Base-by-base conservation (phyloP, 2,113 vertebrate genomes). In the Centropus unirufus region DNA sequence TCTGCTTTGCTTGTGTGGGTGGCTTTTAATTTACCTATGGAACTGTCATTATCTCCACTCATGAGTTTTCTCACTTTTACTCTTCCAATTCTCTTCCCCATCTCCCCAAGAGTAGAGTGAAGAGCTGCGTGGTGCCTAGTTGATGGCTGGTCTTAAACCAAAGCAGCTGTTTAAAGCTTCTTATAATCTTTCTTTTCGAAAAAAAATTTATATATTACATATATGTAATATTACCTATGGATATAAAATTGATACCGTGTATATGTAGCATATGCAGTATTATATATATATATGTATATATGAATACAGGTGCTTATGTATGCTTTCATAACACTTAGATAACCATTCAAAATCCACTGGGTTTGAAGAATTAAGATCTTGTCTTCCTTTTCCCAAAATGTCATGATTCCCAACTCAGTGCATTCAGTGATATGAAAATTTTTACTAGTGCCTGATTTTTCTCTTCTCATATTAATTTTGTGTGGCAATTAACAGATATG, bases 401-500 rank as follows among this genome's bases (percentile, higher is more conserved):
- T 92, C 34, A 6, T 40, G 58, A 58, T 66, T 81, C 59, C 29
- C 22, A 34, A 39, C 8, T 74, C 42, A 40, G 26, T 46, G 59
- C 42, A 11, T 79, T 92, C 42, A 67, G 40, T 72, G 57, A 54
- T 55, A 68, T 3, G 30, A 89, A 57, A 89, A 52, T 51, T 92
- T 86, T 8, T 59, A 76, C 39, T 24, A 57, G 77, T 69, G 63
- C 6, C 57, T 58, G 40, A 59, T 44, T 74, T 64, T 22, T n/a
- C 51, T 16, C 27, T 95, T 61, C 77, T 74, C 54, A 8, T 83
- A 51, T 92, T 96, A 93, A 94, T 91, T 96, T 39, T 66, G 44
- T 78, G 19, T 92, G 85, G 93, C 74, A 96, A 92, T 97, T 97
- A 96, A 91, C 32, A 87, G 57, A 84, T 88, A 87, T 89, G 67